Evolutionary conservation across 1,140 invertebrate species (phyloP).

Genomic region (Chionoecetes opilio): DNA sequence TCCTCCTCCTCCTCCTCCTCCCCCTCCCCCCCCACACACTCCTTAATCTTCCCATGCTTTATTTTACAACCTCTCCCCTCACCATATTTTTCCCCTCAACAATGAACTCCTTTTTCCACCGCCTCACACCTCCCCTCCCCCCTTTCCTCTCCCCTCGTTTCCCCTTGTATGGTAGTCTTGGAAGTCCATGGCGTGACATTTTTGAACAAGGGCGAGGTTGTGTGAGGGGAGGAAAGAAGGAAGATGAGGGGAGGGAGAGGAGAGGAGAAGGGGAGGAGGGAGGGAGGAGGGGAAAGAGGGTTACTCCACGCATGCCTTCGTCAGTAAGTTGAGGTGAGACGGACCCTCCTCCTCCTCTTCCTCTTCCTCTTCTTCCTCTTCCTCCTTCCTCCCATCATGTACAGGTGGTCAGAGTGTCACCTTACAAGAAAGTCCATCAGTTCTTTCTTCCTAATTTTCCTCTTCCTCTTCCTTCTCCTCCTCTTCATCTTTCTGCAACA

Average conservation of each 20-base stretch:
- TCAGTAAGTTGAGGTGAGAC: too few relatives aligned
- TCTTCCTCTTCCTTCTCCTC: not conserved
- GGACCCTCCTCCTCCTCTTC: not conserved
- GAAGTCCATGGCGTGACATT: conserved; percentile 46
- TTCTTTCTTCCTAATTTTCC: not conserved
- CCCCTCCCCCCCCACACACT: not conserved
- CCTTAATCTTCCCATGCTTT: too few relatives aligned
- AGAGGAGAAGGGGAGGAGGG: not conserved
- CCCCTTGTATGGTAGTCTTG: conserved; percentile 44
- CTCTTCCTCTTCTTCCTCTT: not conserved
- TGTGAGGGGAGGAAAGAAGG: not conserved
- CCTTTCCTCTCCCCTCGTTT: not conserved
- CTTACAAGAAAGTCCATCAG: not conserved
- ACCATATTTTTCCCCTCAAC: too few relatives aligned
- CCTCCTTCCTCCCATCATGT: not conserved
- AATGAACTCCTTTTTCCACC: too few relatives aligned
- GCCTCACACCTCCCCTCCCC: not conserved
- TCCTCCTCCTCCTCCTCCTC: not conserved
- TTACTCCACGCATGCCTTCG: too few relatives aligned
- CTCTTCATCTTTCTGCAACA: not conserved
- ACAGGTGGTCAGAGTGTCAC: conserved; percentile 35
- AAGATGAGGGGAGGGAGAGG: not conserved
- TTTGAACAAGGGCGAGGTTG: conserved; percentile 53
- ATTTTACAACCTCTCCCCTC: too few relatives aligned
- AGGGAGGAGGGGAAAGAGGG: not conserved